phyloP scores from a whole-genome alignment of 2,888 invertebrate genomes.

The Gasteruption jaculator region DNA sequence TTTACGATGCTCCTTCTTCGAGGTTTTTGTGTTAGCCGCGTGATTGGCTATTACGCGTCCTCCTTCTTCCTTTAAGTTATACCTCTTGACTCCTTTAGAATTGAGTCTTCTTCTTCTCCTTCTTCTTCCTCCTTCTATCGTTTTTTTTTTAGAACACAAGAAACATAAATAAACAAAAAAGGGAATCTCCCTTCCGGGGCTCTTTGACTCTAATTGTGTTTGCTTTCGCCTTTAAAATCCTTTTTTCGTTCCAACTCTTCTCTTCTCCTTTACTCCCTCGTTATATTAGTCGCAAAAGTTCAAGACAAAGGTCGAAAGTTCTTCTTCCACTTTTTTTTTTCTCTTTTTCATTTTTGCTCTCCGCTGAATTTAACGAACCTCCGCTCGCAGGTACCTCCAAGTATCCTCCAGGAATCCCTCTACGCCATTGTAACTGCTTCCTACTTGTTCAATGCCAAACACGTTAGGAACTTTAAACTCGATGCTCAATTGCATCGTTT shows the following conservation, averaged over 20 bases:
- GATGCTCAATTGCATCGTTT: constrained; percentile 31
- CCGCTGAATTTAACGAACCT: too few species aligned
- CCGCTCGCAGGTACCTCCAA: too few species aligned
- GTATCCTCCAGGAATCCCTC: constrained; percentile 2
- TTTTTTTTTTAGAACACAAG: too few species aligned
- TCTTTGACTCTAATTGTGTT: constrained; percentile 41
- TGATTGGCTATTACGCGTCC: constrained; percentile 51
- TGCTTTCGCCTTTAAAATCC: constrained; percentile 36
- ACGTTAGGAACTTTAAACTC: constrained; percentile 24
- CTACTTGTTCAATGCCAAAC: too few species aligned
- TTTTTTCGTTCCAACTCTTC: constrained; percentile 19
- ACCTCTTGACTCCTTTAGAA: constrained; percentile 34
- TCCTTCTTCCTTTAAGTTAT: constrained; percentile 36
- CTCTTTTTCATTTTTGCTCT: too few species aligned
- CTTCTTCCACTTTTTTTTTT: constrained; percentile 1
- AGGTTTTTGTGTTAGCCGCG: constrained; percentile 44
- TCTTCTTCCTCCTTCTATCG: constrained; percentile 19
- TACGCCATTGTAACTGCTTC: constrained; percentile 24
- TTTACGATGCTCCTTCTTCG: constrained; percentile 41
- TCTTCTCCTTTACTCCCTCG: background rate
- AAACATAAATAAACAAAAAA: too few species aligned
- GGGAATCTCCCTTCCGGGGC: constrained; percentile 29
- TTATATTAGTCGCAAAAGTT: constrained; percentile 6
- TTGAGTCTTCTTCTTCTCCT: constrained; percentile 19
- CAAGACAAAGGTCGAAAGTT: constrained; percentile 13